Evolutionary conservation across 2,888 invertebrate species (phyloP).

Genomic region (Scaptomyza flava): DNA sequence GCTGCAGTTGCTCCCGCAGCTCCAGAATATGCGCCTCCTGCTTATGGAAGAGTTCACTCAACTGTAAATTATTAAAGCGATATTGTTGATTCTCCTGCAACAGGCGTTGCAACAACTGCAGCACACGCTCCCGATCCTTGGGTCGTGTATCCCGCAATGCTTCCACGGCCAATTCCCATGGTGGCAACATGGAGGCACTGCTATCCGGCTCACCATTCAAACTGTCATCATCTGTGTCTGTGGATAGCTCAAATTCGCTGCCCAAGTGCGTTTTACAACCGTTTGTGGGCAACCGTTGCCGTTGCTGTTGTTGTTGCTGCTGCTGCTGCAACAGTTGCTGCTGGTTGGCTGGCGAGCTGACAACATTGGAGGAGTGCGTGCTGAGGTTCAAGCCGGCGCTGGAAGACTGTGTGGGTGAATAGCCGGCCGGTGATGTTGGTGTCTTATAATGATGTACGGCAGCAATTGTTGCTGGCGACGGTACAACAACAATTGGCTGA

Average conservation of each 20-base stretch:
- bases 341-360: conserved; percentile 62
- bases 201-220: conserved; percentile 84
- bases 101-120: conserved; percentile 82
- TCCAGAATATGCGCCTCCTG: conserved; percentile 82
- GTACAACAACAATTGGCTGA: conserved; percentile 44
- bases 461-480: conserved; percentile 53
- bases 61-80: conserved; percentile 81
- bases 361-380: conserved; percentile 81
- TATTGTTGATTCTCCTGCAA: conserved; percentile 83
- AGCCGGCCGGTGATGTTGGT: conserved; percentile 52
- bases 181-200: conserved; percentile 82
- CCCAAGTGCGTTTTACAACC: conserved; percentile 60
- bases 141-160: conserved; percentile 82
- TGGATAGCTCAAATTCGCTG: conserved; percentile 89
- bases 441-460: conserved; percentile 56
- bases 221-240: conserved; percentile 90
- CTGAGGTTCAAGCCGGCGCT: conserved; percentile 73
- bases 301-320: conserved; percentile 20
- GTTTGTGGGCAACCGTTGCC: conserved; percentile 12
- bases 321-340: conserved; percentile 45
- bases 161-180: conserved; percentile 83
- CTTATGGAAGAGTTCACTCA: conserved; percentile 81
- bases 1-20: conserved; percentile 82
- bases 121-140: conserved; percentile 82
- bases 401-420: conserved; percentile 81